Conservation (phyloP, 2,888 invertebrate species). For the Strigamia maritima region DNA sequence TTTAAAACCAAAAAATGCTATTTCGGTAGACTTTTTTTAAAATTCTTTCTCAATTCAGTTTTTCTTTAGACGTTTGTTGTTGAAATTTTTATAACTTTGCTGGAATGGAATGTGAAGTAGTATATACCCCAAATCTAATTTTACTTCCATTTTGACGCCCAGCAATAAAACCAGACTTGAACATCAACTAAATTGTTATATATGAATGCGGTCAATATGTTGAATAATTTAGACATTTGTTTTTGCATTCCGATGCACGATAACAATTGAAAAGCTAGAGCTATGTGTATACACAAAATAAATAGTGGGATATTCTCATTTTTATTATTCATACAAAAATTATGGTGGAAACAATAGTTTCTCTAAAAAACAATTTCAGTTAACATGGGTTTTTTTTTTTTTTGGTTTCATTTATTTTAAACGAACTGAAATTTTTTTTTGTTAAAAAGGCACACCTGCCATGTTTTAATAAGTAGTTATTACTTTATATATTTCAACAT, state of each 20-base stretch:
- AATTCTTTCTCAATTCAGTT: too few relatives aligned
- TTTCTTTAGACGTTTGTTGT: too few relatives aligned
- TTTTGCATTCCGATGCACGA: neutral
- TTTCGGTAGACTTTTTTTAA: too few relatives aligned
- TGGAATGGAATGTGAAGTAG: neutral
- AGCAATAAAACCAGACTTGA: neutral
- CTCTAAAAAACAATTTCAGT: neutral
- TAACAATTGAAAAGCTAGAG: neutral
- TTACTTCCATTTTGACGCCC: neutral
- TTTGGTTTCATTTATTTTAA: neutral
- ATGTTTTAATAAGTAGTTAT: neutral
- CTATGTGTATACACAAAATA: too few relatives aligned
- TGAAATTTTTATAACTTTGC: neutral
- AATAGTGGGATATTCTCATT: neutral
- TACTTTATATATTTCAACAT: neutral
- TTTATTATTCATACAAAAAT: constrained; percentile 2
- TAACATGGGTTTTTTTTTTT: neutral
- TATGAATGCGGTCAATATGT: neutral
- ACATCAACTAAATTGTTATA: neutral
- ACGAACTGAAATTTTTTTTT: neutral
- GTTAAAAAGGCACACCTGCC: neutral
- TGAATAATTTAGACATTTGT: neutral
- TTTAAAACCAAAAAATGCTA: too few relatives aligned
- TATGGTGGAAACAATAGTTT: constrained; percentile 4
- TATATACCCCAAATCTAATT: neutral